Evolutionary conservation across 2,888 invertebrate species (phyloP).

Genomic region (Scaptomyza caliginosa): DNA sequence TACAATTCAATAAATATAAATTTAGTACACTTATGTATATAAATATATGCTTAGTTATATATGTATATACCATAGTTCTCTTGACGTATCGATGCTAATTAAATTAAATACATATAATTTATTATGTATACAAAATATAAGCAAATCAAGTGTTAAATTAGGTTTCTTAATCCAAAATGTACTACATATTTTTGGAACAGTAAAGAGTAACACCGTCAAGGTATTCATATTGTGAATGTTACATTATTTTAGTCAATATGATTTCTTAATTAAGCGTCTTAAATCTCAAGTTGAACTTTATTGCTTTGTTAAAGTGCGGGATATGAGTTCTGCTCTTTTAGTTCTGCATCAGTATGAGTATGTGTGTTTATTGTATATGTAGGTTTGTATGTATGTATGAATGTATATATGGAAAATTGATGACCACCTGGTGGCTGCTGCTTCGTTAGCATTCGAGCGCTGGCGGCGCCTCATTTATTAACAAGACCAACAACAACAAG

Average conservation of each 20-base stretch:
- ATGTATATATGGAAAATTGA: constrained; percentile 41
- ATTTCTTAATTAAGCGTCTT: constrained; percentile 55
- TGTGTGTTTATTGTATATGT: constrained; percentile 10
- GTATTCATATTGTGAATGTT: constrained; percentile 11
- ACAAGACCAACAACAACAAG: constrained; percentile 1
- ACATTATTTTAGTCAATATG: constrained; percentile 4
- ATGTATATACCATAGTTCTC: constrained; percentile 26
- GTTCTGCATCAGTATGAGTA: constrained; percentile 14
- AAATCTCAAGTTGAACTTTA: constrained; percentile 77
- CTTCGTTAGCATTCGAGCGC: constrained; percentile 54
- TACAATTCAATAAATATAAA: constrained; percentile 38
- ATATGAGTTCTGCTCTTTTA: constrained; percentile 45
- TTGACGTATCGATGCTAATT: constrained; percentile 4
- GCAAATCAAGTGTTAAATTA: constrained; percentile 25
- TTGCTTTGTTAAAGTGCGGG: constrained; percentile 62
- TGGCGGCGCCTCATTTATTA: constrained; percentile 48
- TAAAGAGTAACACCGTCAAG: constrained; percentile 23
- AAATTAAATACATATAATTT: not conserved
- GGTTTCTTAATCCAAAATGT: constrained; percentile 55
- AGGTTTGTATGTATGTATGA: constrained; percentile 3
- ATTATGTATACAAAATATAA: constrained; percentile 36
- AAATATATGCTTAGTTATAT: not conserved
- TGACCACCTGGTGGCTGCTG: constrained; percentile 57
- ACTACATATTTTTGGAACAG: constrained; percentile 69
- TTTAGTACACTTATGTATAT: constrained; percentile 11